phyloP scores from a whole-genome alignment of 1,140 invertebrate species.

The Cyphomyrmex costatus region DNA sequence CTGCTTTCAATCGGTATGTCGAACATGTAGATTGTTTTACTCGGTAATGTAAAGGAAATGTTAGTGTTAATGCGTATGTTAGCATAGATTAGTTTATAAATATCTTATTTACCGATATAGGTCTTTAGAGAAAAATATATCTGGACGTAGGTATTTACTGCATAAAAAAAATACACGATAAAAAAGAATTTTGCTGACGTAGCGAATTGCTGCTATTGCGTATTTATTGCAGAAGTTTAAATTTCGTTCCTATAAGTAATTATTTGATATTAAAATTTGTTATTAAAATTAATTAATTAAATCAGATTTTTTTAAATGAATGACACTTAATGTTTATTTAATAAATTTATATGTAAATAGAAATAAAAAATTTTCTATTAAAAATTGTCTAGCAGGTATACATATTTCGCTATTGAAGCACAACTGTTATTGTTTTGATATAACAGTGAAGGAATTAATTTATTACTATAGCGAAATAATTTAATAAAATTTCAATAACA shows the following conservation, averaged over 20 bases:
- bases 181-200: constrained; percentile 8
- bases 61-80: background rate
- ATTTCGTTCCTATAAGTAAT: background rate
- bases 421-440: background rate
- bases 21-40: background rate
- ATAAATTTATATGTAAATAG: constrained; percentile 16
- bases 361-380: background rate
- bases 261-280: background rate
- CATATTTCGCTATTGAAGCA: background rate
- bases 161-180: background rate
- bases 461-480: constrained; percentile 3
- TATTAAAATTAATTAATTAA: constrained; percentile 28
- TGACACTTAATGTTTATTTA: background rate
- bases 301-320: background rate
- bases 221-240: background rate
- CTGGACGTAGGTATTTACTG: constrained; percentile 9
- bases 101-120: constrained; percentile 46
- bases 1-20: constrained; percentile 48
- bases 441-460: background rate
- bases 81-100: constrained; percentile 24
- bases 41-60: background rate
- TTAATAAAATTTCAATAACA: background rate
- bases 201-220: background rate
- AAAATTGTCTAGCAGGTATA: background rate
- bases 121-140: background rate